Conservation (phyloP, 2,113 vertebrate genomes). For the Saguinus imperator region DNA sequence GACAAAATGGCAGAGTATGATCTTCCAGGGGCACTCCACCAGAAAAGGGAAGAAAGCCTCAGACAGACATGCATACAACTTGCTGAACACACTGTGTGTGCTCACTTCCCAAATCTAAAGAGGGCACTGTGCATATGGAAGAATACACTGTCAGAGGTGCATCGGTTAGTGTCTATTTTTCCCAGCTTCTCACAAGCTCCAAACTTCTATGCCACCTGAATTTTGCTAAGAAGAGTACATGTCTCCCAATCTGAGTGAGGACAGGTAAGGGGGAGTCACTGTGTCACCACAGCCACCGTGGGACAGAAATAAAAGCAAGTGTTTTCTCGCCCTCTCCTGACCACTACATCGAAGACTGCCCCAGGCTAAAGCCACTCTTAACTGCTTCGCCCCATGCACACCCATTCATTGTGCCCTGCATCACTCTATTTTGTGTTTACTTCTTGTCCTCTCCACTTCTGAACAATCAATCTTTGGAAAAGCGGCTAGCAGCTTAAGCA, state of each 20-base stretch:
- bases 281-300: not conserved
- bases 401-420: not conserved
- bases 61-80: too few relatives aligned
- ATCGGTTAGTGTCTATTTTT: not conserved
- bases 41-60: too few relatives aligned
- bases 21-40: too few relatives aligned
- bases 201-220: too few relatives aligned
- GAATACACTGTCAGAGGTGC: not conserved
- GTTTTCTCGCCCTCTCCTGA: fast-evolving
- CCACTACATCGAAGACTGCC: not conserved
- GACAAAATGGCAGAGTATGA: too few relatives aligned
- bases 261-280: not conserved
- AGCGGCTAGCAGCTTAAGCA: too few relatives aligned
- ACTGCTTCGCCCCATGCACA: not conserved
- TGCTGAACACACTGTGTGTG: too few relatives aligned
- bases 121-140: not conserved
- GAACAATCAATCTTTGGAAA: not conserved
- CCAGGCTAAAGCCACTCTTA: not conserved
- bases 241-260: not conserved
- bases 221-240: not conserved
- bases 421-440: not conserved
- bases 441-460: too few relatives aligned
- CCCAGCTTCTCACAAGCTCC: not conserved
- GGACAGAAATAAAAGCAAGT: not conserved
- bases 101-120: too few relatives aligned